These are phyloP conservation scores for Myotis davidii DNA, from an alignment of 2,113 vertebrate species.

Conservation along the genomic window DNA sequence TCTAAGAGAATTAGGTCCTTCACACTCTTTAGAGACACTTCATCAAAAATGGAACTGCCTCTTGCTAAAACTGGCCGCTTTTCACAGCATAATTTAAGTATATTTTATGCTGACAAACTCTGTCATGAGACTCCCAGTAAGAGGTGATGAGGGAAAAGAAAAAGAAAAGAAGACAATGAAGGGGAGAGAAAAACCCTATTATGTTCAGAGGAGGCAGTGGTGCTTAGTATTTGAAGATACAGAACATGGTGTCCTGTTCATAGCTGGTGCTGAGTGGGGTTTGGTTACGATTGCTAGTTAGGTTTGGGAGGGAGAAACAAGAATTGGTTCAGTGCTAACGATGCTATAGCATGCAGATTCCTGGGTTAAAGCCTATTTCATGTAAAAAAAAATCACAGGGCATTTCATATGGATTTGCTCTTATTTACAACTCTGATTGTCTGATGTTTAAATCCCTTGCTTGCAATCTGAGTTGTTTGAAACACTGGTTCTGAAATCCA, in stretches of 20 bases:
- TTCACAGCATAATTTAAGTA: neutral
- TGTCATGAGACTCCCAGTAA: neutral
- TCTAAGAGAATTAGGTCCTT: neutral
- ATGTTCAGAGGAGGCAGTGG: neutral
- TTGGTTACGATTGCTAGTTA: neutral
- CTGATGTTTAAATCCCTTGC: neutral
- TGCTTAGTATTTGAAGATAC: neutral
- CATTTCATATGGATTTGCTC: neutral
- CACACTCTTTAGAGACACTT: neutral
- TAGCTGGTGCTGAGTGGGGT: neutral
- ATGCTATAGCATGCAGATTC: neutral
- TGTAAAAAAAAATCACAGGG: neutral
- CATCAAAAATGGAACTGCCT: neutral
- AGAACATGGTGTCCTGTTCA: neutral
- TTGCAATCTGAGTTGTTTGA: neutral
- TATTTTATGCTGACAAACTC: neutral
- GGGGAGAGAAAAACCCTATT: neutral
- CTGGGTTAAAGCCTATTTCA: constrained; percentile 18
- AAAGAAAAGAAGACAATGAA: neutral
- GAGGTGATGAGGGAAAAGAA: neutral
- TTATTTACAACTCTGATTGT: neutral
- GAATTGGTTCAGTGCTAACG: neutral
- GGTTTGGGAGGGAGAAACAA: neutral
- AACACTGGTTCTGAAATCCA: constrained; percentile 21
- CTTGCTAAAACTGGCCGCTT: neutral